phyloP scores from a whole-genome alignment of 2,797 vertebrate species.

The Liasis olivaceus region DNA sequence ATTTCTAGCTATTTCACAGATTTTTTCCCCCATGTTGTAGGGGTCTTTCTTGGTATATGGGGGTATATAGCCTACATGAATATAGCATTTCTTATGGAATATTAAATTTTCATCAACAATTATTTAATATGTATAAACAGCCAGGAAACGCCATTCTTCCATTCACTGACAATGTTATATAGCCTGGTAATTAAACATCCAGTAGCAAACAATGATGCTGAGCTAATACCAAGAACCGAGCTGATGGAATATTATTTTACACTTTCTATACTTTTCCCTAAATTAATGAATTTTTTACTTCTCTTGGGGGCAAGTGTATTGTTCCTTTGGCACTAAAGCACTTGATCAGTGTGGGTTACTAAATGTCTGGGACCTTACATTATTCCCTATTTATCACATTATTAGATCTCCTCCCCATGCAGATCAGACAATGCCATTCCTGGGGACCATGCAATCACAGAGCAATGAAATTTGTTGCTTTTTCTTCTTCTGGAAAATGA shows the following conservation, averaged over 20 bases:
- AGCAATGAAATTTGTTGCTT: not conserved
- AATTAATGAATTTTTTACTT: not conserved
- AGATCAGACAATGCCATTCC: not conserved
- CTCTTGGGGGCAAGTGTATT: not conserved
- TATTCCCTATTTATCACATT: not conserved
- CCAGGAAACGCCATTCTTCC: too few species aligned
- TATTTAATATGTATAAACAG: too few species aligned
- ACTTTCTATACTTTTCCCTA: too few species aligned
- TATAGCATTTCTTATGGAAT: too few species aligned
- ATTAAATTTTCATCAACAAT: too few species aligned
- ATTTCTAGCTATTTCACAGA: not conserved
- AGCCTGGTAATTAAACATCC: too few species aligned
- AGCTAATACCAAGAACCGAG: not conserved
- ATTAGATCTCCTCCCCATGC: not conserved
- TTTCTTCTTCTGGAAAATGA: not conserved
- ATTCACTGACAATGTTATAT: too few species aligned
- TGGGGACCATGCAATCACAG: not conserved
- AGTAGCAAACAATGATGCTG: not conserved
- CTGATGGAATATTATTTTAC: not conserved
- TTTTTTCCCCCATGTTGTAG: not conserved
- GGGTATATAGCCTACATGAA: too few species aligned
- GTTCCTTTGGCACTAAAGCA: not conserved
- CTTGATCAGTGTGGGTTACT: not conserved
- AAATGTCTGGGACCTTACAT: not conserved
- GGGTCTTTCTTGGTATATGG: too few species aligned